A percentile compares a stretch with the other conserved stretches of the same genome.
Conservation (phyloP, 2,888 invertebrate genomes). For the Cyclophora albipunctata region DNA sequence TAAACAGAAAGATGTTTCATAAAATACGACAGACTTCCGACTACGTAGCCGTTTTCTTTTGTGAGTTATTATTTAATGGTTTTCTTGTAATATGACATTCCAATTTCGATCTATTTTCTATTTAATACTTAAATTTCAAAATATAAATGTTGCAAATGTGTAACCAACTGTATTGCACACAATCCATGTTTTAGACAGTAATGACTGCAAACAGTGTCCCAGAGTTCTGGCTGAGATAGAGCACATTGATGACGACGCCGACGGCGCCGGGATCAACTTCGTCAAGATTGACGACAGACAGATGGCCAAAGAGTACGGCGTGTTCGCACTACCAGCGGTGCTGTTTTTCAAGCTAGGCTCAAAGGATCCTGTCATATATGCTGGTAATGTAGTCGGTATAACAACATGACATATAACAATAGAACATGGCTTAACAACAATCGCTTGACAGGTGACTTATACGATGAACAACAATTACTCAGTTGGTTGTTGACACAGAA, state of each 20-base stretch:
- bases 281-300: slow-evolving; percentile 93
- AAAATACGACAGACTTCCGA: slow-evolving; percentile 92
- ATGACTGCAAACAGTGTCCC: slow-evolving; percentile 95
- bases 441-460: slow-evolving; percentile 80
- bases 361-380: slow-evolving; percentile 93
- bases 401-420: not conserved
- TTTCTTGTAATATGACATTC: not conserved
- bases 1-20: slow-evolving; percentile 94
- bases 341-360: slow-evolving; percentile 91
- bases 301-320: slow-evolving; percentile 90
- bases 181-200: slow-evolving; percentile 86
- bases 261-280: slow-evolving; percentile 91
- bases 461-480: slow-evolving; percentile 90
- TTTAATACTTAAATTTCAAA: not conserved
- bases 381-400: slow-evolving; percentile 72
- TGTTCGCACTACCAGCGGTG: slow-evolving; percentile 92
- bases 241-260: slow-evolving; percentile 95
- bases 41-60: slow-evolving; percentile 94
- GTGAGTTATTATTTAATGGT: slow-evolving; percentile 75
- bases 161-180: slow-evolving; percentile 62
- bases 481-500: slow-evolving; percentile 94
- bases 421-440: slow-evolving; percentile 5
- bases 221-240: slow-evolving; percentile 91
- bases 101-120: not conserved
- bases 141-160: slow-evolving; percentile 18